A percentile compares a stretch with the other conserved stretches of the same genome.
Conservation (phyloP, 2,113 vertebrate species). For the Vombatus ursinus region DNA sequence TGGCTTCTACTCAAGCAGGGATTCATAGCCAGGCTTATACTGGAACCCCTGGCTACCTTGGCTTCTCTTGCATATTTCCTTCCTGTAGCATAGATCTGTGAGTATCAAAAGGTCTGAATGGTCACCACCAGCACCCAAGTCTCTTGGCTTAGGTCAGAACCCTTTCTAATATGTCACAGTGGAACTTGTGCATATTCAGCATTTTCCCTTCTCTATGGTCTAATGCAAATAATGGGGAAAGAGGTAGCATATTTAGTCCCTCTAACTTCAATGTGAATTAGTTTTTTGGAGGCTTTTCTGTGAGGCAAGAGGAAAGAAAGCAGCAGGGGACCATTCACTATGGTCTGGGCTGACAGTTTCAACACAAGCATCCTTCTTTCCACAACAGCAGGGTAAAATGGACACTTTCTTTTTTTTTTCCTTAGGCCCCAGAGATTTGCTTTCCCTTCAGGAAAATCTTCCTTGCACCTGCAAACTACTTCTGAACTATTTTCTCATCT, state of each 20-base stretch:
- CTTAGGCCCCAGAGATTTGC: background rate
- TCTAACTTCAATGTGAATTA: conserved; percentile 4
- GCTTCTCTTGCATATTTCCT: background rate
- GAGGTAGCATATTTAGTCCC: background rate
- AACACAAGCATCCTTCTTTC: conserved; percentile 16
- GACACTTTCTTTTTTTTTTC: background rate
- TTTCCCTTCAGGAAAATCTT: background rate
- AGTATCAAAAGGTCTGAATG: background rate
- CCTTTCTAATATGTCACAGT: background rate
- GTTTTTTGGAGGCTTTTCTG: conserved; percentile 15
- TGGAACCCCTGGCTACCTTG: background rate
- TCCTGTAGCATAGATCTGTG: background rate
- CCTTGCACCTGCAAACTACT: background rate
- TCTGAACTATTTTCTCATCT: background rate
- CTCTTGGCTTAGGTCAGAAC: background rate
- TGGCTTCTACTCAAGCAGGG: background rate
- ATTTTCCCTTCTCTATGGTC: background rate
- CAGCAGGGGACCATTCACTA: background rate
- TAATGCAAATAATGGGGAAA: background rate
- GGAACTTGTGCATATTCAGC: background rate
- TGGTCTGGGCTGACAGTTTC: background rate
- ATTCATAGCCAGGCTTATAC: background rate
- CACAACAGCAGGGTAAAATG: background rate
- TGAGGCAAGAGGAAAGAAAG: background rate
- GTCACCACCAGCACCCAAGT: background rate